Evolutionary conservation across 2,888 invertebrate species (phyloP), one percentile per base, ranked within the genome.

Genomic region (Loripinus fragilis): DNA sequence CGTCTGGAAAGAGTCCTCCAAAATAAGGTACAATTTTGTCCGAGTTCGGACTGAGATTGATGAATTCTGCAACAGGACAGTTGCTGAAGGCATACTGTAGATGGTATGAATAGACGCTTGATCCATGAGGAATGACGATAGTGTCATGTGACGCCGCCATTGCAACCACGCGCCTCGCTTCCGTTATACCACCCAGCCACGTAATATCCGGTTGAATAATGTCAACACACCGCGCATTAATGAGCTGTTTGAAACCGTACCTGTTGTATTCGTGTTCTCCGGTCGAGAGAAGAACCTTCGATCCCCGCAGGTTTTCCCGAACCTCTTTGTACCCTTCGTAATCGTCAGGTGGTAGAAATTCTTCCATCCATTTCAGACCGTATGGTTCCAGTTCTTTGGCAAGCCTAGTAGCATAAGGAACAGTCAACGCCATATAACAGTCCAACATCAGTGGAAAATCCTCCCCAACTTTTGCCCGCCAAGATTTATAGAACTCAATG

Each of bases 131-230:
- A 42, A 92, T 90, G 12, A 92, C 90, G 41, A 91, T 72, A 0
- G 88, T 85, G 71, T 92, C 92, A 41, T 90, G 83, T 0, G 92
- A 90, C 8, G 92, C 88, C 48, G 92, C 92, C 90, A 92, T 89
- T 55, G 92, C 91, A 73, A 91, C 90, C 28, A 92, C 88, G 23
- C 91, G 78, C 42, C 89, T 85, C 28, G 92, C 92, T 78, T 92
- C 92, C 2, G 92, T 92, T 8, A 92, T 88, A 1, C 92, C 92
- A n/a, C 92, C 92, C 25, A 92, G 71, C 92, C 92, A 92, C n/a
- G 91, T 91, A 76, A 92, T 92, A 76, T 92, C 92, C 1, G 92
- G 92, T 75, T 92, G 92, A 12, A 92, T 85, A 64, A 92, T 90
- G 79, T 92, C 92, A 30, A 91, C 91, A 76, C 92, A 92, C 41